These are phyloP conservation scores for Craniophora ligustri DNA, from an alignment of 2,888 invertebrate species.

Conservation along the genomic window DNA sequence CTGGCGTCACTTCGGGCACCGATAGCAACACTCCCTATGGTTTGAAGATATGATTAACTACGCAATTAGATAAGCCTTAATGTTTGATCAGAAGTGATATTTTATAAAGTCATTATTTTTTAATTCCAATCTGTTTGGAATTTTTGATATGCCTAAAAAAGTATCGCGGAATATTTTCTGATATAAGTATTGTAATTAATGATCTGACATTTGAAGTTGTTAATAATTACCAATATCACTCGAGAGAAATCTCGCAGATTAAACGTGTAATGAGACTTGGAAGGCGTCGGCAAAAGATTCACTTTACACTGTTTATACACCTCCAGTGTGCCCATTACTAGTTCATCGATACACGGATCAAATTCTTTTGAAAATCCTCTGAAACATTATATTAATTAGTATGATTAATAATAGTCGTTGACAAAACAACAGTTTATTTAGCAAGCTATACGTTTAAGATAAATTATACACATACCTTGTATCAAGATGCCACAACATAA, in stretches of 20 bases:
- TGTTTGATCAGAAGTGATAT: too few relatives aligned
- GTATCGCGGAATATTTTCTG: not conserved
- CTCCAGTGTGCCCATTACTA: conserved; percentile 95
- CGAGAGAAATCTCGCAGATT: conserved; percentile 98
- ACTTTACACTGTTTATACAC: conserved; percentile 94
- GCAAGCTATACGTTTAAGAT: too few relatives aligned
- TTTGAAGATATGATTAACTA: not conserved
- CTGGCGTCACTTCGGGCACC: conserved; percentile 97
- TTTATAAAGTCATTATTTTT: too few relatives aligned
- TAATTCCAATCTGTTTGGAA: not conserved
- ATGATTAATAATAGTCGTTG: too few relatives aligned
- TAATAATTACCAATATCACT: conserved; percentile 92
- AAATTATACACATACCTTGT: too few relatives aligned
- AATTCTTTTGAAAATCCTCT: conserved; percentile 98
- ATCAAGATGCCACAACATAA: conserved; percentile 98
- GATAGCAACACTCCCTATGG: conserved; percentile 95
- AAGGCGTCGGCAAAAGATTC: conserved; percentile 96
- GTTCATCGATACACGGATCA: conserved; percentile 96
- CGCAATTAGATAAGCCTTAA: too few relatives aligned
- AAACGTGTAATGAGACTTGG: conserved; percentile 98
- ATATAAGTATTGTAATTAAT: too few relatives aligned
- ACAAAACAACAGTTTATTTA: too few relatives aligned
- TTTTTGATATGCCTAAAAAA: not conserved
- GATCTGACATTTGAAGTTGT: not conserved
- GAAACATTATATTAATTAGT: conserved; percentile 35